Base-by-base conservation (phyloP, 1,140 invertebrate species). In the Fragariocoptes setiger region DNA sequence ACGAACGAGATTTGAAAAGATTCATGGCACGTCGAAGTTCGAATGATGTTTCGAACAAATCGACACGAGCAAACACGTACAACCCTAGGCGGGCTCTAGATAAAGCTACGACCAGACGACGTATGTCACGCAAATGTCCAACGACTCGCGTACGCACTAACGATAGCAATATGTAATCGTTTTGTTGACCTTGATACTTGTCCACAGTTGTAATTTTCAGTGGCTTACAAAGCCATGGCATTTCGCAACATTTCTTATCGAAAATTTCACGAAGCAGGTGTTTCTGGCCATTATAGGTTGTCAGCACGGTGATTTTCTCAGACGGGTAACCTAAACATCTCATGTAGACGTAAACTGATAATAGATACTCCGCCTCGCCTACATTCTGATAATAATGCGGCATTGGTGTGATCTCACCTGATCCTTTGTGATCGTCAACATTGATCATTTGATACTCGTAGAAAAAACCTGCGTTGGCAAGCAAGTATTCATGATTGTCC, bases 301-400 rank as follows among this genome's bases (percentile, higher is more conserved):
- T 95, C n/a, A 99, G 56, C 49, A 99, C 94, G 14, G 88, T 90
- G 44, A 99, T 94, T 58, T 86, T 86, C 41, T 86, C 73, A 0
- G 86, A 80, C 0, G 90, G 85, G 65, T 95, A 99, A 0, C 90
- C 90, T 19, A 94, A 58, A 3, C 99, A 60, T 42, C 92, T 61
- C 90, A 99, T 97, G 53, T 86, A 99, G 82, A 92, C 97, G 54
- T 83, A 99, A 1, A 86, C 69, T 0, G 83, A 86, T 0, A 95
- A 86, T 44, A 86, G 74, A 57, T 90, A 99, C 54, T 99, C 92
- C 0, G 92, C 92, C 62, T 99, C 92, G 1, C 82, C 88, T 15
- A 99, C 63, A 65, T 99, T 99, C 71, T 90, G 85, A 60, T 92
- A 97, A 54, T 97, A 99, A 56, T 88, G 94, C 0, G 88, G 85